Evolutionary conservation across 2,797 vertebrate species (phyloP).

Genomic region (Sebastes steindachneri): DNA sequence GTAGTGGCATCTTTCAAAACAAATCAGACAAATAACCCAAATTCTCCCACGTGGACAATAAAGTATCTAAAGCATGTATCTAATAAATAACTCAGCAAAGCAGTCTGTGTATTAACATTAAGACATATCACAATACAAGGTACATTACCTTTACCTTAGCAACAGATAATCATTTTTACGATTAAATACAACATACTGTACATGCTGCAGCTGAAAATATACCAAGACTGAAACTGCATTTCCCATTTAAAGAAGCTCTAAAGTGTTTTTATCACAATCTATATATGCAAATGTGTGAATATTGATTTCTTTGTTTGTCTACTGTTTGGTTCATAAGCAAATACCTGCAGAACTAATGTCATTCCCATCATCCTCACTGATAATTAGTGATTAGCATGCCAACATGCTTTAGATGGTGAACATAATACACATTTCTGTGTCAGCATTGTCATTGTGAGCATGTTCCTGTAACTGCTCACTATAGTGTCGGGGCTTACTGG

Average conservation of each 20-base stretch:
- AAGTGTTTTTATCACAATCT: not conserved
- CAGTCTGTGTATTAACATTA: too few relatives aligned
- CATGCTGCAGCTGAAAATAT: too few relatives aligned
- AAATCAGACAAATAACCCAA: not conserved
- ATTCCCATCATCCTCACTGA: not conserved
- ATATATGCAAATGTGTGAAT: not conserved
- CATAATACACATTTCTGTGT: too few relatives aligned
- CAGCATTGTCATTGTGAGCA: too few relatives aligned
- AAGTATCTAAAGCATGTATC: not conserved
- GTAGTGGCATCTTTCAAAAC: not conserved
- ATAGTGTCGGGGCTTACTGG: too few relatives aligned
- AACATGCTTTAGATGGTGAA: not conserved
- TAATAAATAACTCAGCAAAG: not conserved
- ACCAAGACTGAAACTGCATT: too few relatives aligned
- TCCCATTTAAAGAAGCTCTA: too few relatives aligned
- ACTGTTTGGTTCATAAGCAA: not conserved
- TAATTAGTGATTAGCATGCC: not conserved
- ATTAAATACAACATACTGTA: too few relatives aligned
- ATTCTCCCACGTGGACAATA: not conserved
- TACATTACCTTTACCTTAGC: not conserved
- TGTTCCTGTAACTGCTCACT: too few relatives aligned
- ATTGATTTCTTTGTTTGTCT: not conserved
- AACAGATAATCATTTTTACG: too few relatives aligned
- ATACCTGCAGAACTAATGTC: not conserved
- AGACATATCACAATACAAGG: not conserved